phyloP scores from a whole-genome alignment of 1,140 invertebrate species.

The Coptotermes formosanus region DNA sequence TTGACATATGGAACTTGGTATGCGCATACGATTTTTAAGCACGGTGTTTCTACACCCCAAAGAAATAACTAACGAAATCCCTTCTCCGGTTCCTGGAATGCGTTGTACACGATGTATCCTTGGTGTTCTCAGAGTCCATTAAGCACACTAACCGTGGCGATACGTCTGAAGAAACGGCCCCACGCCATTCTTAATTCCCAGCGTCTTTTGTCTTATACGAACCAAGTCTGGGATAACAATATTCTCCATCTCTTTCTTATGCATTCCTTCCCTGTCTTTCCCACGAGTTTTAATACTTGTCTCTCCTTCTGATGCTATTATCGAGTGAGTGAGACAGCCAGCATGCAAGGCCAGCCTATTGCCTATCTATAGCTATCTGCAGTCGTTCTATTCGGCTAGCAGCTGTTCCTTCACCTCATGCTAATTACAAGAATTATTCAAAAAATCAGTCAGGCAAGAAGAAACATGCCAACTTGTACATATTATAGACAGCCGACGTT shows the following conservation, averaged over 20 bases:
- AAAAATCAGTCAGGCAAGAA: slow-evolving; percentile 19
- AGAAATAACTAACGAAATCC: too few species aligned
- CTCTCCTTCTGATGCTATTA: neutral
- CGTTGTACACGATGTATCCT: too few species aligned
- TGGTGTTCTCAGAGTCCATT: too few species aligned
- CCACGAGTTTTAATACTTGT: too few species aligned
- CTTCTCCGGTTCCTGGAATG: too few species aligned
- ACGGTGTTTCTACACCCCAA: too few species aligned
- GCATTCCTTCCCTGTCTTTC: too few species aligned
- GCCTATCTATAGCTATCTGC: neutral
- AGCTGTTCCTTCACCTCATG: neutral
- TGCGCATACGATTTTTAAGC: too few species aligned
- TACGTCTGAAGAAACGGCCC: neutral
- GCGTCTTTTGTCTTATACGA: neutral
- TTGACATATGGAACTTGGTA: too few species aligned
- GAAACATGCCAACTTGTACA: neutral
- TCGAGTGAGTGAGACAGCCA: neutral
- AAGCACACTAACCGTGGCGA: neutral
- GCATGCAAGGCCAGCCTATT: neutral
- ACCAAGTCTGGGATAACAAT: neutral
- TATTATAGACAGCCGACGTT: slow-evolving; percentile 1
- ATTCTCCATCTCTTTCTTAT: neutral
- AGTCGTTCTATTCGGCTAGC: neutral
- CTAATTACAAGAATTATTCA: slow-evolving; percentile 16
- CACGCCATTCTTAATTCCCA: neutral